phyloP scores from a whole-genome alignment of 2,797 vertebrate genomes.

The Monodelphis domestica region DNA sequence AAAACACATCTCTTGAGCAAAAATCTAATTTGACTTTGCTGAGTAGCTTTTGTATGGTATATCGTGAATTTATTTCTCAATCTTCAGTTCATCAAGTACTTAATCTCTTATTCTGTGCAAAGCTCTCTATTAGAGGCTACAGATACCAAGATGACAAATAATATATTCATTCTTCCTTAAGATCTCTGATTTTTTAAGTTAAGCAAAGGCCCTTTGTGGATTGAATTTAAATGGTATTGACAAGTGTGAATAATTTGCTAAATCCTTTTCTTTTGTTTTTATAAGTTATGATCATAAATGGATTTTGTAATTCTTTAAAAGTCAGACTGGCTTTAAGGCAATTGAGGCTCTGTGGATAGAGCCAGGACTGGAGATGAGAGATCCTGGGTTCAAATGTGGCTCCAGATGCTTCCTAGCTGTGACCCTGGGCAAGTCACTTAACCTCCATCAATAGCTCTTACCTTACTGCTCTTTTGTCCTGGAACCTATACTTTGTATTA shows the following conservation, averaged over 20 bases:
- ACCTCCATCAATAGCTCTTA: too few species aligned
- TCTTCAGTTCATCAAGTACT: constrained; percentile 12
- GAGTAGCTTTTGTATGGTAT: constrained; percentile 53
- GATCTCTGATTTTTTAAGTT: constrained; percentile 56
- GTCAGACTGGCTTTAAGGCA: neutral
- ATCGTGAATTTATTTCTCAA: constrained; percentile 64
- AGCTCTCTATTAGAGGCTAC: neutral
- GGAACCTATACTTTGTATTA: too few species aligned
- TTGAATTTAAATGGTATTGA: neutral
- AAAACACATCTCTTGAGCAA: constrained; percentile 59
- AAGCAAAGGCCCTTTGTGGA: constrained; percentile 61
- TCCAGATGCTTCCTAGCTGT: too few species aligned
- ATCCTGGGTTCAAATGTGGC: too few species aligned
- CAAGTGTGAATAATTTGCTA: neutral
- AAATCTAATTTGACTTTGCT: constrained; percentile 60
- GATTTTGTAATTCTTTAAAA: neutral
- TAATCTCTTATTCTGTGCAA: neutral
- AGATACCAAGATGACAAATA: neutral
- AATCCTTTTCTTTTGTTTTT: neutral
- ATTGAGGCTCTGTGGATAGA: too few species aligned
- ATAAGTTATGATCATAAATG: neutral
- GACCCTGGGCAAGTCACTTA: too few species aligned
- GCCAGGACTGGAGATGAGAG: too few species aligned
- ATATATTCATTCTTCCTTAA: neutral
- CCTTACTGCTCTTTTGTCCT: too few species aligned